Evolutionary conservation across 2,113 vertebrate species (phyloP), one percentile per base, ranked within the genome.

Genomic region (Neopipo cinnamomea): DNA sequence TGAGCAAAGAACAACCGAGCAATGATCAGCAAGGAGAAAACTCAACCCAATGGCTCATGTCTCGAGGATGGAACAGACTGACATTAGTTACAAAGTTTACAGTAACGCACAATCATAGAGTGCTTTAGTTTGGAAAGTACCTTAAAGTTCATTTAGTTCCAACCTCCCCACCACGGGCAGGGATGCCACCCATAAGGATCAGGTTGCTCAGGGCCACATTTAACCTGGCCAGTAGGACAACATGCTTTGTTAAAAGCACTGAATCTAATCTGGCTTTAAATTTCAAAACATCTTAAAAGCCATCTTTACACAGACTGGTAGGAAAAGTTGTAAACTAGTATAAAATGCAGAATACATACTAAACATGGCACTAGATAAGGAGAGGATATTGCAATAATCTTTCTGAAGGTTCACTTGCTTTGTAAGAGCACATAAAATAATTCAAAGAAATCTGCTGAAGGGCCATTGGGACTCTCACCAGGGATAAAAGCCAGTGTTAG

Each of bases 391-490:
- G 0, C 20, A 87, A 27, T 19, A 75, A 59, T 52, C 23, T 16
- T 91, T 80, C 59, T 58, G 59, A 90, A 88, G 50, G 22, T 90
- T 91, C 72, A 62, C 63, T 58, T 93, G 46, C 61, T 91, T 81
- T 89, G 9, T 49, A 91, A 87, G 11, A 81, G 35, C 61, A 67
- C n/a, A 79, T 70, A 85, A 92, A 83, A 31, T 28, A 78, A 84
- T 73, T 82, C 58, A 85, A 66, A 89, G 47, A 58, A 92, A 71
- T 35, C 42, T 84, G 39, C 52, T 83, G 49, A 97, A 93, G 44
- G 31, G 42, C 52, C 55, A 71, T 1, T 47, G 50, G 39, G 46
- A 92, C 42, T 84, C 39, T 53, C 19, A 44, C 6, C 42, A 58
- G 18, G 41, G 86, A 84, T 77, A 53, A 88, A 83, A 74, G 21